phyloP scores from a whole-genome alignment of 2,888 invertebrate species.

The Synanthedon myopaeformis region DNA sequence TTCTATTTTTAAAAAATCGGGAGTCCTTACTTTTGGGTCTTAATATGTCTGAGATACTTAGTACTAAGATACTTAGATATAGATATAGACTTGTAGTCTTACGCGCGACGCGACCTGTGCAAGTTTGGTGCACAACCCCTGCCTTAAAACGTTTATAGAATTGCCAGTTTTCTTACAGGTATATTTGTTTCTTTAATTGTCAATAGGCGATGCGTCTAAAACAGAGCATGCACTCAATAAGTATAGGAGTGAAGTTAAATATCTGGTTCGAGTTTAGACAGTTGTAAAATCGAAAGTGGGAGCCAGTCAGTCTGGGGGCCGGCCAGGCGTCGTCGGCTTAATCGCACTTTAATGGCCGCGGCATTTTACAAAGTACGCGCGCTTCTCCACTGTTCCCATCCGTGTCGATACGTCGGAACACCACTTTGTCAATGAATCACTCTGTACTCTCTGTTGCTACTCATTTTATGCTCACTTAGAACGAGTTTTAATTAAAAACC shows the following conservation, averaged over 20 bases:
- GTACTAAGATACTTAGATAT: too few relatives aligned
- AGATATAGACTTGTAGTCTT: too few relatives aligned
- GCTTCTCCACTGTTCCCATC: conserved; percentile 22
- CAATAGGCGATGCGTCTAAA: background rate
- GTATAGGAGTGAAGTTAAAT: conserved; percentile 8
- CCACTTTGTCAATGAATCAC: background rate
- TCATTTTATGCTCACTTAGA: background rate
- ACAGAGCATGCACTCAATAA: background rate
- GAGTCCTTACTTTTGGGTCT: too few relatives aligned
- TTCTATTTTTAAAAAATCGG: too few relatives aligned
- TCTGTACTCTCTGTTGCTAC: background rate
- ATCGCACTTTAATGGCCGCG: conserved; percentile 63
- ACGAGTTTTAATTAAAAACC: too few relatives aligned
- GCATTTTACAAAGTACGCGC: conserved; percentile 42
- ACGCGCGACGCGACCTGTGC: too few relatives aligned
- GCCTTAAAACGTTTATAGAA: too few relatives aligned
- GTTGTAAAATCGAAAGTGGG: conserved; percentile 64
- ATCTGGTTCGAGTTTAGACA: conserved; percentile 32
- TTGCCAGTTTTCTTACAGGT: too few relatives aligned
- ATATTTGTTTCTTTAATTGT: background rate
- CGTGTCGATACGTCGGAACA: conserved; percentile 10
- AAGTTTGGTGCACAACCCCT: too few relatives aligned
- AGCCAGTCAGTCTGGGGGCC: conserved; percentile 43
- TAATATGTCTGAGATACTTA: too few relatives aligned
- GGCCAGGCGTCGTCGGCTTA: conserved; percentile 26